A percentile compares a stretch with the other conserved stretches of the same genome.
Evolutionary conservation across 2,797 vertebrate genomes (phyloP).

Genomic region (Rhabdomys pumilio): DNA sequence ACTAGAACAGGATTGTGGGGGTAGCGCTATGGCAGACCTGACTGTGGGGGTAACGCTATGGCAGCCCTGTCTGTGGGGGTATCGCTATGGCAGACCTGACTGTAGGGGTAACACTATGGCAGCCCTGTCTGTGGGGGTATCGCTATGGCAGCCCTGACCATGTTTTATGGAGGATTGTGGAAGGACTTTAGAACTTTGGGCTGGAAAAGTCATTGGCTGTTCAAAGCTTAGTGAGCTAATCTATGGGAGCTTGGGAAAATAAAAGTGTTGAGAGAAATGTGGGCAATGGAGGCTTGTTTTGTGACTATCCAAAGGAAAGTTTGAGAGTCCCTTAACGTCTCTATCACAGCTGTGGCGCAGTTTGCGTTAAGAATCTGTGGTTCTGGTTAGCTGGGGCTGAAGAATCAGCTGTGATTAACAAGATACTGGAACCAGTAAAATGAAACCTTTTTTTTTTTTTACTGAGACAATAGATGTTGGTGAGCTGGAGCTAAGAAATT

Average conservation of each 20-base stretch:
- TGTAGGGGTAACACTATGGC: too few relatives aligned
- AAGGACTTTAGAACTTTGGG: neutral
- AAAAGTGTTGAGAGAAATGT: neutral
- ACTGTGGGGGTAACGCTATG: too few relatives aligned
- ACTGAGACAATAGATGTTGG: neutral
- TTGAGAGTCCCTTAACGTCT: neutral
- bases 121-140: neutral
- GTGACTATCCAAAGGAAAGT: neutral
- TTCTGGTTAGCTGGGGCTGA: neutral
- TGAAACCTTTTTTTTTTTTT: too few relatives aligned
- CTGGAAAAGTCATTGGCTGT: neutral
- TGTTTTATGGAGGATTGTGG: neutral
- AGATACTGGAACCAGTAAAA: neutral
- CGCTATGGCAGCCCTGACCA: too few relatives aligned
- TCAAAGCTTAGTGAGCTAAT: too few relatives aligned
- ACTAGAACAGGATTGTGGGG: neutral
- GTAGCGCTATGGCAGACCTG: neutral
- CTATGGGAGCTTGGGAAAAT: neutral
- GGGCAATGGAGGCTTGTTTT: neutral
- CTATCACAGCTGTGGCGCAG: neutral
- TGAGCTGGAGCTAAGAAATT: neutral
- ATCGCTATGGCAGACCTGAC: too few relatives aligned
- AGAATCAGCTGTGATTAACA: neutral
- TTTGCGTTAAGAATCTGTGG: neutral
- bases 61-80: too few relatives aligned